These are phyloP conservation scores for Dynastes grantii DNA, from an alignment of 2,888 invertebrate species.

Conservation along the genomic window DNA sequence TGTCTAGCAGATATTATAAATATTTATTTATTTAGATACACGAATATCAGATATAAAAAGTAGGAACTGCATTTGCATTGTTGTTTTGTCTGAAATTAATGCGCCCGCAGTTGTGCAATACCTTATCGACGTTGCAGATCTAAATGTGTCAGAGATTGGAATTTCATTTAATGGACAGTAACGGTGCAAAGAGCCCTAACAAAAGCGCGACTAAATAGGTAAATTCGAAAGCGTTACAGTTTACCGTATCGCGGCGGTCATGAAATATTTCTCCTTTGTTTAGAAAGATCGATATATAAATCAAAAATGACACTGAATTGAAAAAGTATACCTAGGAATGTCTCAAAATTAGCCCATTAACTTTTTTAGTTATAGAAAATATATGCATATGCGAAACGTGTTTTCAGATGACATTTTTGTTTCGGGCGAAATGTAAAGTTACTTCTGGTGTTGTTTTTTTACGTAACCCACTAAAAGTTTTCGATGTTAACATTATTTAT, in stretches of 20 bases:
- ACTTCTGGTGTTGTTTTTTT: too few relatives aligned
- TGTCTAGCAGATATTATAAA: background rate
- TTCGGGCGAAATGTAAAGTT: too few relatives aligned
- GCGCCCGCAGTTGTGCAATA: slow-evolving; percentile 15
- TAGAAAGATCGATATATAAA: too few relatives aligned
- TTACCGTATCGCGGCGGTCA: background rate
- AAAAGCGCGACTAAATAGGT: slow-evolving; percentile 35
- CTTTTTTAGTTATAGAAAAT: too few relatives aligned
- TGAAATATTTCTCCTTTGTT: too few relatives aligned
- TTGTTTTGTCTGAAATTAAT: slow-evolving; percentile 32
- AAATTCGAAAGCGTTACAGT: slow-evolving; percentile 36
- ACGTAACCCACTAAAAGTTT: too few relatives aligned
- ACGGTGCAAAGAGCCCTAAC: slow-evolving; percentile 19
- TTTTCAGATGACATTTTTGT: too few relatives aligned
- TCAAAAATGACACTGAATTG: too few relatives aligned
- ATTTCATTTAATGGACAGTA: slow-evolving; percentile 32
- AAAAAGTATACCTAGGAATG: too few relatives aligned
- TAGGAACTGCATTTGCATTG: slow-evolving; percentile 29
- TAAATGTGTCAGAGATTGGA: slow-evolving; percentile 26
- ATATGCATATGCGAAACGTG: too few relatives aligned
- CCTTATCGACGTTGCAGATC: slow-evolving; percentile 9
- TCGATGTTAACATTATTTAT: too few relatives aligned
- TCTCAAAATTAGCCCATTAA: too few relatives aligned
- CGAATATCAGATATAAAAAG: background rate
- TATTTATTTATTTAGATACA: slow-evolving; percentile 1